Conservation (phyloP, 2,888 invertebrate genomes). For the Leptarthrus brevirostris region DNA sequence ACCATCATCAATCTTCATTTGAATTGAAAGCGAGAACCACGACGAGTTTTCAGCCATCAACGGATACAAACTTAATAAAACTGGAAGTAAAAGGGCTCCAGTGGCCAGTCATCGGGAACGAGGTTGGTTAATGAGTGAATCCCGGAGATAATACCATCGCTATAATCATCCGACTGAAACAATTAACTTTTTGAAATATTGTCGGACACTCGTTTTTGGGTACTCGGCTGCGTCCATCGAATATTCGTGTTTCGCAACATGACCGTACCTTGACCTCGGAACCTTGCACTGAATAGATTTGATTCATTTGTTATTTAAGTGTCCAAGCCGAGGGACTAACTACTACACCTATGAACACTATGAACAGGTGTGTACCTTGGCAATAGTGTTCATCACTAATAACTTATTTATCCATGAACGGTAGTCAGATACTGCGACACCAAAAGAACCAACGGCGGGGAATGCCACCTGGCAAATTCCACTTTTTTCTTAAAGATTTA, state of each 20-base stretch:
- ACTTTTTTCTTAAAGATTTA: background rate
- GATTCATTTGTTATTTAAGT: too few species aligned
- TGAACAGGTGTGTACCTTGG: background rate
- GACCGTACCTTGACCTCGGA: background rate
- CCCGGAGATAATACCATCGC: background rate
- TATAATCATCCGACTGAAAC: too few species aligned
- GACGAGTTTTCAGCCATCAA: conserved; percentile 30
- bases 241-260: background rate
- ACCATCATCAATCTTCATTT: conserved; percentile 56
- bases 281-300: too few species aligned
- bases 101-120: background rate
- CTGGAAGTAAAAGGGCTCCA: background rate
- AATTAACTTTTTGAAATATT: too few species aligned
- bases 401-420: too few species aligned
- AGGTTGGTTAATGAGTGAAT: background rate
- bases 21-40: conserved; percentile 52
- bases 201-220: too few species aligned
- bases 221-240: too few species aligned
- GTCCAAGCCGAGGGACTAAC: too few species aligned
- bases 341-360: too few species aligned
- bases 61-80: background rate
- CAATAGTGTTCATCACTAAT: background rate
- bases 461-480: too few species aligned
- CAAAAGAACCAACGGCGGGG: too few species aligned
- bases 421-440: too few species aligned